These are phyloP conservation scores for Lasioglossum morio DNA, from an alignment of 2,888 invertebrate genomes.

Conservation along the genomic window DNA sequence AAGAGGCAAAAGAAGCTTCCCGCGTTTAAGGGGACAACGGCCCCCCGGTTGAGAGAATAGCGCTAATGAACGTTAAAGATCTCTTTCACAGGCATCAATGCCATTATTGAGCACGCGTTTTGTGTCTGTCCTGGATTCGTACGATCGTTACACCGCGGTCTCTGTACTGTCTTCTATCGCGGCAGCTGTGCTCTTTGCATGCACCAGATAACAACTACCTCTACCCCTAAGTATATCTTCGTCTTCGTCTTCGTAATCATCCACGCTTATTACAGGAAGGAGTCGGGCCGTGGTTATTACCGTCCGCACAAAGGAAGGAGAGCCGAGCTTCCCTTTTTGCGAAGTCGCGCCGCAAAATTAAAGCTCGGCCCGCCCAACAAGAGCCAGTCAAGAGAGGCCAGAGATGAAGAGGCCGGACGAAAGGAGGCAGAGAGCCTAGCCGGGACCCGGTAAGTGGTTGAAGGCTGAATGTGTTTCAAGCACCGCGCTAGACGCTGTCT, in stretches of 20 bases:
- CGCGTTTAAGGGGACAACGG: slow-evolving; percentile 48
- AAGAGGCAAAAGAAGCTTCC: background rate
- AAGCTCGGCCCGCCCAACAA: slow-evolving; percentile 63
- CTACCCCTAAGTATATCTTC: slow-evolving; percentile 43
- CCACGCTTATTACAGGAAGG: slow-evolving; percentile 65
- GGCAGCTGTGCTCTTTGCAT: slow-evolving; percentile 51
- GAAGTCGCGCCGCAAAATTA: slow-evolving; percentile 68
- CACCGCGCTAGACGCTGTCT: slow-evolving; percentile 17
- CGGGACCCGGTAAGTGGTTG: slow-evolving; percentile 23
- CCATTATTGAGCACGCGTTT: slow-evolving; percentile 60
- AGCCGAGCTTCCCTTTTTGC: slow-evolving; percentile 56
- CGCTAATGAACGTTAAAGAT: slow-evolving; percentile 63
- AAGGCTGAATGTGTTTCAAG: slow-evolving; percentile 28
- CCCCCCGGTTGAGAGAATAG: slow-evolving; percentile 48
- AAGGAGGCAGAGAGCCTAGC: slow-evolving; percentile 20
- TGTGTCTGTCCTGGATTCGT: slow-evolving; percentile 59
- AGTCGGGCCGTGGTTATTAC: slow-evolving; percentile 65
- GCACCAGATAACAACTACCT: slow-evolving; percentile 67
- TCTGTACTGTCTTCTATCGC: background rate
- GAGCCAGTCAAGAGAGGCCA: slow-evolving; percentile 55
- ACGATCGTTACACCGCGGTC: slow-evolving; percentile 24
- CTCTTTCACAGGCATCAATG: slow-evolving; percentile 20
- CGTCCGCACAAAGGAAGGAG: slow-evolving; percentile 50
- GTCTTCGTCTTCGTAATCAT: slow-evolving; percentile 67
- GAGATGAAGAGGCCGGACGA: slow-evolving; percentile 19